A percentile compares a stretch with the other conserved stretches of the same genome.
Evolutionary conservation across 2,113 vertebrate species (phyloP).

Genomic region (Tragulus kanchil): DNA sequence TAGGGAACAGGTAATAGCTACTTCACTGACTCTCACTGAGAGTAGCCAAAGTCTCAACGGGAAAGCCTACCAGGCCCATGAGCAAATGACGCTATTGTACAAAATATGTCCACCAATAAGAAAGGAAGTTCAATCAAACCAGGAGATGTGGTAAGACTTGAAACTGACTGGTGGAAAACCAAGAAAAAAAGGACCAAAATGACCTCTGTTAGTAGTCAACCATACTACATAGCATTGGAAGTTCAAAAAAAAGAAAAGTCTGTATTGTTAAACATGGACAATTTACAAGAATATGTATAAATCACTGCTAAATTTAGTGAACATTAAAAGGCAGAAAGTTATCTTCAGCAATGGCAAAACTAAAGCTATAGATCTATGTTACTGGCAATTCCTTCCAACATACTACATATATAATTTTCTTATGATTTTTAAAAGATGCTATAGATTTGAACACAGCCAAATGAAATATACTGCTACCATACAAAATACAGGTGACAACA

Average conservation of each 20-base stretch:
- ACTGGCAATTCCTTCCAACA: not conserved
- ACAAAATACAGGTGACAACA: not conserved
- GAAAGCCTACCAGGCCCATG: not conserved
- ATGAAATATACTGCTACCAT: not conserved
- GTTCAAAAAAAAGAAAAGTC: not conserved
- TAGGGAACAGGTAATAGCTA: not conserved
- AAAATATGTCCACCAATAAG: not conserved
- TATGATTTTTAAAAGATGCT: not conserved
- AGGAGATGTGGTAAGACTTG: not conserved
- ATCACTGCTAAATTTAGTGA: not conserved
- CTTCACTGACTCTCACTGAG: not conserved
- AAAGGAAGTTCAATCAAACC: not conserved
- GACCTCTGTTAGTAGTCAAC: not conserved
- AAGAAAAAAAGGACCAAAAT: not conserved
- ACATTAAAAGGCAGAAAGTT: not conserved
- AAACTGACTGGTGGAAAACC: not conserved
- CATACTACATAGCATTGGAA: not conserved
- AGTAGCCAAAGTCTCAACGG: not conserved
- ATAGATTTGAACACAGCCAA: not conserved
- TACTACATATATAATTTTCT: not conserved
- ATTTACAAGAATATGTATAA: not conserved
- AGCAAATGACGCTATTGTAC: not conserved
- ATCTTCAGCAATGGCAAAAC: not conserved
- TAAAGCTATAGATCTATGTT: not conserved
- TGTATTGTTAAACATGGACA: not conserved